Base-by-base conservation (phyloP, 2,113 vertebrate species). In the Ardeotis arabs region DNA sequence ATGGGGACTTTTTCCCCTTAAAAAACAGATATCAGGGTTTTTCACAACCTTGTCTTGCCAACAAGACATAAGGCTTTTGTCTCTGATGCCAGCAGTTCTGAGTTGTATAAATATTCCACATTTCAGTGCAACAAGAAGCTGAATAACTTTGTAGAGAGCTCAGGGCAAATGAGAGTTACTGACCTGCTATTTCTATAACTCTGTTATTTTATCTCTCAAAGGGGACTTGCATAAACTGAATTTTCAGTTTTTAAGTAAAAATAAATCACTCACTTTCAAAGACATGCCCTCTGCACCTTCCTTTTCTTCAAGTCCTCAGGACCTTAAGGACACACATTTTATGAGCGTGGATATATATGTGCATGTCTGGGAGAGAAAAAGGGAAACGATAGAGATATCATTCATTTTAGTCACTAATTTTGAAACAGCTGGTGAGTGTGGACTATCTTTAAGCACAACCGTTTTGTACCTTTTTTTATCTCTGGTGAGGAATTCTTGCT, bases 151-250 rank as follows among this genome's bases (percentile, higher is more conserved):
- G 81, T 66, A 72, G 91, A 95, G 91, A 95, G 80, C 92, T 96
- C 56, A 87, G 66, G 93, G 89, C 87, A 95, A 92, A 90, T 66
- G 70, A 95, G 67, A 95, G 87, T 83, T 94, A 94, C 82, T 83
- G 95, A 96, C 91, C 88, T 92, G 85, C 74, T 95, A 83, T 95
- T 96, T 93, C 93, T 94, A n/a, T 83, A 96, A 90, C 72, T 92
- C 88, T 75, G 83, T 68, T 95, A 88, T 96, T 97, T 97, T 90
- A 67, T 78, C 84, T 93, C 83, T 95, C 95, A 80, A 76, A 95
- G 73, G 76, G n/a, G 35, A 67, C 78, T 63, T 74, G 49, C 53
- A 76, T 37, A 73, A 39, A 62, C 64, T 77, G 80, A 81, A 82
- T 94, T 79, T 87, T 89, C 76, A 31, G 37, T 4, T 89, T 95